Evolutionary conservation across 2,888 invertebrate species (phyloP).

Genomic region (Arrhopalites spinosus): DNA sequence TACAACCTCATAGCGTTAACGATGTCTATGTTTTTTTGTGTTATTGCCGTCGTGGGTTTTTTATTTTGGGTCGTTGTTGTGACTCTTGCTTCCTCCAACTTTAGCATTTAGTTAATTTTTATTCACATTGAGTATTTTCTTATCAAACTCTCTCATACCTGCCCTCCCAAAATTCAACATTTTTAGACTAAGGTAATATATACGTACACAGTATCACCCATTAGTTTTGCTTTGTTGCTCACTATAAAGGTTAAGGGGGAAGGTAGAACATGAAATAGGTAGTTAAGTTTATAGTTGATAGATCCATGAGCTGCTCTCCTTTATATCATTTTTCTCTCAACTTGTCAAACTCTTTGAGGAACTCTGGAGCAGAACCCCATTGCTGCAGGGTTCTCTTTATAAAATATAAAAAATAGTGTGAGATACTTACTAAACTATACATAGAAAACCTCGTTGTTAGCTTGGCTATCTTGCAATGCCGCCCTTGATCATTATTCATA

Average conservation of each 20-base stretch:
- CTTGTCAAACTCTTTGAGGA: constrained; percentile 4
- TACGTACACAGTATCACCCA: background rate
- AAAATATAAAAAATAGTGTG: no score
- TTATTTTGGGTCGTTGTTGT: background rate
- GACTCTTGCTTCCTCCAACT: background rate
- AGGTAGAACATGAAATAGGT: constrained; percentile 13
- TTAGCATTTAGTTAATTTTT: background rate
- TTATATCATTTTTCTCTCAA: background rate
- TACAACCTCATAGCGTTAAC: constrained; percentile 8
- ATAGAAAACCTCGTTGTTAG: no score
- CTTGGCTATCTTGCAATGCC: no score
- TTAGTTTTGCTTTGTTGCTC: no score
- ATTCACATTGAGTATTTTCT: background rate
- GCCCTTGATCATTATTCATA: no score
- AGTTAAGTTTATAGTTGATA: constrained; percentile 4
- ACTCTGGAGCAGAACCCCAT: no score
- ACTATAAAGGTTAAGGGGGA: no score
- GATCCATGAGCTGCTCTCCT: no score
- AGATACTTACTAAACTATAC: no score
- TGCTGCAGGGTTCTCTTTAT: no score
- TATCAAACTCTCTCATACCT: no score
- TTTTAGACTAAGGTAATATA: no score
- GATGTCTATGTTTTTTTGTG: background rate
- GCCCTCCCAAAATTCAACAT: background rate
- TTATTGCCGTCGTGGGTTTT: background rate